A percentile compares a stretch with the other conserved stretches of the same genome.
These are phyloP conservation scores for Dendrolimus kikuchii DNA, from an alignment of 1,140 invertebrate genomes.

Conservation along the genomic window DNA sequence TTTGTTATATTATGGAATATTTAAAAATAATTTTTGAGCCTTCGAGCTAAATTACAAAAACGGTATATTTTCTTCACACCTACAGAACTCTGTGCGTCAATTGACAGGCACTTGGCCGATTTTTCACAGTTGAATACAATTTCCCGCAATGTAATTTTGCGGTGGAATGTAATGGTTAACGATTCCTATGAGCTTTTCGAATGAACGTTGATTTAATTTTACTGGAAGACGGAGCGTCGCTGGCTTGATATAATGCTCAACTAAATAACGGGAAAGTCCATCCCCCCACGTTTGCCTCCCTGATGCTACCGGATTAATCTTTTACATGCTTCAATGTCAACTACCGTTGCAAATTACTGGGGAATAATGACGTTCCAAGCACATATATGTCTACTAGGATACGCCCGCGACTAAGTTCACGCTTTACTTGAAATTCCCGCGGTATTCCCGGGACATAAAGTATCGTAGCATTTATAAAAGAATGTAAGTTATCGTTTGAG, in stretches of 20 bases:
- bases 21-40: too few species aligned
- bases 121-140: not conserved
- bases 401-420: too few species aligned
- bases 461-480: too few species aligned
- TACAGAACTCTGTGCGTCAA: not conserved
- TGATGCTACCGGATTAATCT: constrained; percentile 43
- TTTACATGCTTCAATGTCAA: constrained; percentile 54
- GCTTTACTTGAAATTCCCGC: not conserved
- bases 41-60: too few species aligned
- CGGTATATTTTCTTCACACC: not conserved
- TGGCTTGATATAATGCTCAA: constrained; percentile 42
- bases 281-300: constrained; percentile 9
- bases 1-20: too few species aligned
- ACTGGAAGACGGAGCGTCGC: constrained; percentile 25
- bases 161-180: constrained; percentile 24
- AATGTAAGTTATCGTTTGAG: too few species aligned
- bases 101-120: not conserved
- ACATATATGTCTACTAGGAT: constrained; percentile 11
- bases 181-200: constrained; percentile 34
- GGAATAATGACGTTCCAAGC: constrained; percentile 46
- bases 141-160: constrained; percentile 1
- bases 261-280: constrained; percentile 40
- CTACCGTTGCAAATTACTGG: constrained; percentile 49
- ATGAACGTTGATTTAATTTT: constrained; percentile 44
- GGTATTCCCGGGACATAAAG: too few species aligned